Percentiles rank a stretch among this genome's conserved stretches.
Evolutionary conservation across 2,797 vertebrate species (phyloP).

Genomic region (Dendrocincla fuliginosa): DNA sequence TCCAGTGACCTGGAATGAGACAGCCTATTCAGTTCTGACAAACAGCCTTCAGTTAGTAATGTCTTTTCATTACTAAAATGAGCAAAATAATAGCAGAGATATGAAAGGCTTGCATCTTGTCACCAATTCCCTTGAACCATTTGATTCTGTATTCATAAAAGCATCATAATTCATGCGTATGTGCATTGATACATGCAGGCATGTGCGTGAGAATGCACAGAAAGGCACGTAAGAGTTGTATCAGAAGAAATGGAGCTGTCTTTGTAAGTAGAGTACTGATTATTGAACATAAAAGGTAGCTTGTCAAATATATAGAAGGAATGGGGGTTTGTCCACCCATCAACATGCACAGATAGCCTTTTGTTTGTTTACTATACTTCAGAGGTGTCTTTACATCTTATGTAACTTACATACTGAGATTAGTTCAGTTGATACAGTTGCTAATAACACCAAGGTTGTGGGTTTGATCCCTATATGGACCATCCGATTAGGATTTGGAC

Average conservation of each 20-base stretch:
- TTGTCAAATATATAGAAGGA: neutral
- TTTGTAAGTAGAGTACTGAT: neutral
- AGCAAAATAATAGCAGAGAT: constrained; percentile 35
- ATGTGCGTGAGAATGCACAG: neutral
- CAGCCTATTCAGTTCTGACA: constrained; percentile 53
- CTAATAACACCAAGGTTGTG: neutral
- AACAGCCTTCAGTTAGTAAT: constrained; percentile 40
- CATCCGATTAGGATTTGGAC: neutral
- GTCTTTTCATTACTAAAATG: constrained; percentile 32
- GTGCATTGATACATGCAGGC: neutral
- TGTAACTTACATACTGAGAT: neutral
- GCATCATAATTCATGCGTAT: neutral
- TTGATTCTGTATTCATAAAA: neutral
- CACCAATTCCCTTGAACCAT: neutral
- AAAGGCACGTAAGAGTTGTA: neutral
- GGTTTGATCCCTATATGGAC: neutral
- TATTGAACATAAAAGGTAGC: neutral
- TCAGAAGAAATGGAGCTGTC: neutral
- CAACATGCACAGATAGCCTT: neutral
- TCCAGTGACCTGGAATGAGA: constrained; percentile 54
- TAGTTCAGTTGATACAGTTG: neutral
- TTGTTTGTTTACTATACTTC: neutral
- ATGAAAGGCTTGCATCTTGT: constrained; percentile 2
- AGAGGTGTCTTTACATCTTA: neutral
- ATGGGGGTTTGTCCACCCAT: neutral